These are phyloP conservation scores for Neotragus pygmaeus DNA, from an alignment of 2,113 vertebrate genomes.

Conservation along the genomic window DNA sequence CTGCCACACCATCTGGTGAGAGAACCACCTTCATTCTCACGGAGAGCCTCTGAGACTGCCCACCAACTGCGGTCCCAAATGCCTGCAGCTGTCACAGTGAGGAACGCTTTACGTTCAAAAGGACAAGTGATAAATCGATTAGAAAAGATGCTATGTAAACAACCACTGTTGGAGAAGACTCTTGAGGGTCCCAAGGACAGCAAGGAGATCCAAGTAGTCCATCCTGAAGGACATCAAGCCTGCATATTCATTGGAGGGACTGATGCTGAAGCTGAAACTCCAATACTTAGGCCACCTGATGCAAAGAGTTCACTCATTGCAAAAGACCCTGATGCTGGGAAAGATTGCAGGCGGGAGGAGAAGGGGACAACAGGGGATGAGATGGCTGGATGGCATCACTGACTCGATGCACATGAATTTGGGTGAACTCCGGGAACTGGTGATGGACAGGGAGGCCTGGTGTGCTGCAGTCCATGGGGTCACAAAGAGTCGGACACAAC, in stretches of 20 bases:
- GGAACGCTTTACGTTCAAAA: rapidly evolving
- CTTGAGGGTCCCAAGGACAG: not conserved
- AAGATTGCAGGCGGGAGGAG: not conserved
- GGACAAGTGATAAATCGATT: not conserved
- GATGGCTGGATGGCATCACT: not conserved
- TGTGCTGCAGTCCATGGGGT: not conserved
- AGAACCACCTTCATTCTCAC: not conserved
- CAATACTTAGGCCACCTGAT: not conserved
- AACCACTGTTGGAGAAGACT: not conserved
- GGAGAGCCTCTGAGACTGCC: not conserved
- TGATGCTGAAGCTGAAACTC: not conserved
- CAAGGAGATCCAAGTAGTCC: not conserved
- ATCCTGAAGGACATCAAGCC: not conserved
- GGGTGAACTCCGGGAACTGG: rapidly evolving
- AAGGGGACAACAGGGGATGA: not conserved
- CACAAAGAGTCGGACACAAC: not conserved
- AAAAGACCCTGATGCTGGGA: not conserved
- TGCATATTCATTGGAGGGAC: not conserved
- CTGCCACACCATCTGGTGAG: not conserved
- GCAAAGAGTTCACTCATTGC: rapidly evolving
- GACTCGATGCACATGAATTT: not conserved
- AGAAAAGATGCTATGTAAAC: not conserved
- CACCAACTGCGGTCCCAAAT: not conserved
- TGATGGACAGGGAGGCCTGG: not conserved
- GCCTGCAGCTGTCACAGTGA: not conserved